Conservation (phyloP, 2,888 invertebrate species). For the Zootermopsis nevadensis region DNA sequence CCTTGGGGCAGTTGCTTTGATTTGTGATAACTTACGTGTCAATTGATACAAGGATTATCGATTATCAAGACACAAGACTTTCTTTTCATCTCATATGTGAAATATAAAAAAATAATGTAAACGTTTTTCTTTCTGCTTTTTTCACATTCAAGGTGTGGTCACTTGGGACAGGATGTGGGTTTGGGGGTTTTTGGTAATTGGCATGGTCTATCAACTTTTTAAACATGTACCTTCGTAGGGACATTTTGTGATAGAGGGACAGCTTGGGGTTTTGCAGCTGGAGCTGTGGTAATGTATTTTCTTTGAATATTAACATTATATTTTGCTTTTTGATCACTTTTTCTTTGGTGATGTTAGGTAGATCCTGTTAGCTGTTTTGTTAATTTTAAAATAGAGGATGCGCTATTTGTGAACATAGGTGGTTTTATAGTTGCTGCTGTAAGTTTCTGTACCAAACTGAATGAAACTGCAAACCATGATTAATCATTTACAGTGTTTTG, state of each 20-base stretch:
- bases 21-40: neutral
- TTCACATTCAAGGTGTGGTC: neutral
- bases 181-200: constrained; percentile 5
- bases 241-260: neutral
- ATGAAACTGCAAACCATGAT: neutral
- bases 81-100: neutral
- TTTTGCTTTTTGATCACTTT: neutral
- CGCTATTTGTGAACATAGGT: neutral
- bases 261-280: neutral
- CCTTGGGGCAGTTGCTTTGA: neutral
- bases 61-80: too few relatives aligned
- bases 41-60: neutral
- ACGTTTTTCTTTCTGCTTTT: neutral
- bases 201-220: neutral
- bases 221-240: neutral
- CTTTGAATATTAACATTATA: neutral
- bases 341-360: neutral
- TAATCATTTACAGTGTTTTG: too few relatives aligned
- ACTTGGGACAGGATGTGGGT: constrained; percentile 14
- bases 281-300: neutral
- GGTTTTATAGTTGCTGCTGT: neutral
- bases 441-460: neutral
- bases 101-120: neutral
- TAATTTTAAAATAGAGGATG: neutral
- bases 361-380: neutral